These are phyloP conservation scores for Zele albiditarsus DNA, from an alignment of 2,888 invertebrate genomes.

Conservation along the genomic window DNA sequence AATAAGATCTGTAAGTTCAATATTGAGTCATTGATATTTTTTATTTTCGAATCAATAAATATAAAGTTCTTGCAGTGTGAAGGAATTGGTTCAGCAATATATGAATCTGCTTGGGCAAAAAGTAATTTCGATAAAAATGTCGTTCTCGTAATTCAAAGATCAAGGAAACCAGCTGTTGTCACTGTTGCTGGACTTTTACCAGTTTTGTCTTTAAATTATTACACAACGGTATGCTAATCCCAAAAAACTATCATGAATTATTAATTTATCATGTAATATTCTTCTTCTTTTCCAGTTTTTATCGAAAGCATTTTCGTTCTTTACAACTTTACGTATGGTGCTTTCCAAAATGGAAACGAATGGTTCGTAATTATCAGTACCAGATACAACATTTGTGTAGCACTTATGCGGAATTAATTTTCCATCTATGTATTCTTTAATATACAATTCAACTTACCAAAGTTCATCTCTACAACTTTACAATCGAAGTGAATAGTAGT, in stretches of 20 bases:
- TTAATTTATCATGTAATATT: not conserved
- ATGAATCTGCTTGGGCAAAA: slow-evolving; percentile 22
- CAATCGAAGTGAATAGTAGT: too few species aligned
- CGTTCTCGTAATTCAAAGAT: slow-evolving; percentile 37
- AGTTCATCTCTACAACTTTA: too few species aligned
- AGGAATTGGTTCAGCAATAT: slow-evolving; percentile 27
- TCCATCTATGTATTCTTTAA: not conserved
- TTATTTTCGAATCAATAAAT: not conserved
- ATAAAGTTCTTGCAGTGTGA: slow-evolving; percentile 28
- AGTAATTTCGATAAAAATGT: slow-evolving; percentile 5
- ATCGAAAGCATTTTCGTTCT: slow-evolving; percentile 31
- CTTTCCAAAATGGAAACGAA: not conserved
- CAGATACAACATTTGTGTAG: not conserved
- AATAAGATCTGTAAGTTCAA: slow-evolving; percentile 43
- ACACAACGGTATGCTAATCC: slow-evolving; percentile 37
- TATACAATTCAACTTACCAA: too few species aligned
- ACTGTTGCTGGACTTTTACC: slow-evolving; percentile 43
- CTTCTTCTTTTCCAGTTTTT: slow-evolving; percentile 24
- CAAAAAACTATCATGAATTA: not conserved
- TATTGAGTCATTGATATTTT: not conserved
- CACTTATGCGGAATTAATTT: not conserved
- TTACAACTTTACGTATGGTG: slow-evolving; percentile 26
- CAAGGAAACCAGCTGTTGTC: slow-evolving; percentile 35
- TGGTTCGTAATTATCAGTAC: not conserved
- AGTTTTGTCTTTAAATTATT: slow-evolving; percentile 43